Evolutionary conservation across 2,797 vertebrate genomes (phyloP), one percentile per base, ranked within the genome.

Genomic region (Spatula clypeata): DNA sequence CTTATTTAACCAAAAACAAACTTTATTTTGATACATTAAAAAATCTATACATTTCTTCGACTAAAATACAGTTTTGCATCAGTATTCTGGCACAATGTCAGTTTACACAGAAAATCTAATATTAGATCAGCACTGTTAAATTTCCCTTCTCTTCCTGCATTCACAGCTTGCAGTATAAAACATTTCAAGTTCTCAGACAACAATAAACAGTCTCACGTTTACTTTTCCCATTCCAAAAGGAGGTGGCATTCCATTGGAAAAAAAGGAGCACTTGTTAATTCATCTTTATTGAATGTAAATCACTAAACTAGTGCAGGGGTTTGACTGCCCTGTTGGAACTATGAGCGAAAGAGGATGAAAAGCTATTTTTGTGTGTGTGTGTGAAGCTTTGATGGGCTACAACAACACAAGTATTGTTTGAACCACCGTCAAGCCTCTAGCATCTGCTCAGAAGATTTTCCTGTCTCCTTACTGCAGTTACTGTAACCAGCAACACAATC

Each of bases 61-160:
- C 98, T 98, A 98, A 98, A 98, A 98, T 98, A 98, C 98, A 98
- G 95, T 98, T 96, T 98, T 98, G 98, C 98, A 97, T 98, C 97
- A 97, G 97, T 98, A 98, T 98, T 98, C 98, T 98, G 98, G 97
- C 97, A 98, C 96, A 97, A 97, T 95, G 97, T 98, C 96, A 97
- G 97, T 96, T 97, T 97, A 98, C 96, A 98, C 97, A 98, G 95
- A 98, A 97, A 98, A 98, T 95, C 96, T 98, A 96, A 97, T 93
- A 98, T 97, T 97, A 98, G 97, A 98, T 97, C 97, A 98, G 98
- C 92, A 97, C 94, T 97, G 96, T 97, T 96, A 84, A 84, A 93
- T 94, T 95, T 96, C 79, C 91, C 71, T 94, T 94, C 94, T 97
- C 95, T 93, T 97, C 93, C 88, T 95, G 96, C 97, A 92, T 98